Evolutionary conservation across 2,113 vertebrate genomes (phyloP).

Genomic region (Ceyx melanurus): DNA sequence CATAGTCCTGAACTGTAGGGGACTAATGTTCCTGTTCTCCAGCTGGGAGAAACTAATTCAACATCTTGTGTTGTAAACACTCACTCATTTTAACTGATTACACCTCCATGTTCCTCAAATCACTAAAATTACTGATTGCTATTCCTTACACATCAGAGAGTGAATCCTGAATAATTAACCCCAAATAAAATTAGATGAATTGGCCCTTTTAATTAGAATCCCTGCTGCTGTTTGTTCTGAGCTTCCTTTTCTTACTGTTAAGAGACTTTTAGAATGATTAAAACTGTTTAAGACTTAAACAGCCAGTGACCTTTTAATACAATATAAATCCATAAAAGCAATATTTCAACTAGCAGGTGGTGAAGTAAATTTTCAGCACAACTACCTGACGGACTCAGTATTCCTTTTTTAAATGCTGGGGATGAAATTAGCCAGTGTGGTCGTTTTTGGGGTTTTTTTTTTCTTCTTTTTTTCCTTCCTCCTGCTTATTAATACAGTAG

Average conservation of each 20-base stretch:
- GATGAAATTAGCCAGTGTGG: constrained; percentile 49
- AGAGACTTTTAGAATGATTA: constrained; percentile 82
- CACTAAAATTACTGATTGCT: constrained; percentile 95
- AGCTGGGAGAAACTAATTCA: constrained; percentile 82
- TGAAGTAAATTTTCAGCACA: constrained; percentile 76
- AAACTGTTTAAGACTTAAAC: constrained; percentile 83
- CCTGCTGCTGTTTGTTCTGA: constrained; percentile 88
- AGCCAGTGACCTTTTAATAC: constrained; percentile 84
- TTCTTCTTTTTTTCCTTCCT: neutral
- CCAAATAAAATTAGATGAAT: constrained; percentile 94
- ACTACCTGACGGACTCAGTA: constrained; percentile 76
- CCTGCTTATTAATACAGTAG: constrained; percentile 47
- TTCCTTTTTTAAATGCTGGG: constrained; percentile 53
- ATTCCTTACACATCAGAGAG: constrained; percentile 90
- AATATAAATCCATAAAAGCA: constrained; percentile 81
- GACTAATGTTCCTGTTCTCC: constrained; percentile 78
- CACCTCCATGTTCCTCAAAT: constrained; percentile 88
- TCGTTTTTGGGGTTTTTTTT: neutral
- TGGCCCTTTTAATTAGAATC: constrained; percentile 92
- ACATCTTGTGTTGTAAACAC: constrained; percentile 83
- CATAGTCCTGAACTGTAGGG: constrained; percentile 72
- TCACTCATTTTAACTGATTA: constrained; percentile 92
- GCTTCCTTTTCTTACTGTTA: constrained; percentile 81
- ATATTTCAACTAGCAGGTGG: constrained; percentile 81
- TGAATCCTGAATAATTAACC: constrained; percentile 93